phyloP scores from a whole-genome alignment of 92 coral and sea anemone genomes.

The Plumapathes pennacea region DNA sequence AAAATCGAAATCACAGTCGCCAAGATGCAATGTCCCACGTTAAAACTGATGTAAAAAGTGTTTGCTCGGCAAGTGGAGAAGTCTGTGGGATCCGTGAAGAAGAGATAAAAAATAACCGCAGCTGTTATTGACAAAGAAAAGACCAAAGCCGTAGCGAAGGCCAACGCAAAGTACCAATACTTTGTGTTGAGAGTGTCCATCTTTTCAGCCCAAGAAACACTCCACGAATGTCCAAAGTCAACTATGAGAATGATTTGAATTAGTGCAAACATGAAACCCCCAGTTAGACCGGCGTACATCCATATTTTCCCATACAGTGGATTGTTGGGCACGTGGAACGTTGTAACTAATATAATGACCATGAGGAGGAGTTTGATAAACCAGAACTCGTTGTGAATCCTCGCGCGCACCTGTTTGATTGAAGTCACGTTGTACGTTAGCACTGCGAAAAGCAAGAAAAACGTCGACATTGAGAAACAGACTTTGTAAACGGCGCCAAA shows the following conservation, averaged over 20 bases:
- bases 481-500: constrained; percentile 96
- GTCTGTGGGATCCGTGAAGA: constrained; percentile 82
- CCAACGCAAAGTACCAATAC: constrained; percentile 92
- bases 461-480: constrained; percentile 75
- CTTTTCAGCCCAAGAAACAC: constrained; percentile 94
- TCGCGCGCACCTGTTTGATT: constrained; percentile 82
- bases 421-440: constrained; percentile 81
- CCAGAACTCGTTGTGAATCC: constrained; percentile 94
- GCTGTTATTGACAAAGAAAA: constrained; percentile 83
- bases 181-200: constrained; percentile 88
- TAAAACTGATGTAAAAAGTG: constrained; percentile 89
- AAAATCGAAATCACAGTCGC: constrained; percentile 87
- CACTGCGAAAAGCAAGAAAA: constrained; percentile 57
- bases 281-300: constrained; percentile 95
- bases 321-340: constrained; percentile 77
- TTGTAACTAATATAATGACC: constrained; percentile 58
- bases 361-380: constrained; percentile 77
- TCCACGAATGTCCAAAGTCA: constrained; percentile 98
- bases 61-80: constrained; percentile 88
- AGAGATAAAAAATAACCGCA: constrained; percentile 78
- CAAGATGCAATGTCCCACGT: constrained; percentile 85
- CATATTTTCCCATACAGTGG: constrained; percentile 67
- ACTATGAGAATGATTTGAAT: constrained; percentile 84
- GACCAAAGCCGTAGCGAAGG: constrained; percentile 83
- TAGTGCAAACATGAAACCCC: constrained; percentile 86